Conservation (phyloP, 2,797 vertebrate species). For the Lepilemur ruficaudatus region DNA sequence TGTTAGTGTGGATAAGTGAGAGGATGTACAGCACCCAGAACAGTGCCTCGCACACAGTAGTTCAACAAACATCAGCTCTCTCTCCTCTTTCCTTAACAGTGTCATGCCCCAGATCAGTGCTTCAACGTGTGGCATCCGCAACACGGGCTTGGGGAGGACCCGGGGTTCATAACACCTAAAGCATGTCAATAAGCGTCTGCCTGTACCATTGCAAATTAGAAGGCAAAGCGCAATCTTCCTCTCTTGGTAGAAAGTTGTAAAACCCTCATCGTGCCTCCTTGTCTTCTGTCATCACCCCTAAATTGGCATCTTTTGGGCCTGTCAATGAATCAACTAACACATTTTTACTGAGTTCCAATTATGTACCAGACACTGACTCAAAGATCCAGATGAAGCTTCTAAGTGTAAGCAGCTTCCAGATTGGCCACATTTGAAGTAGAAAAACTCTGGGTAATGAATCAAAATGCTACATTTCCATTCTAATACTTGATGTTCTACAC, state of each 20-base stretch:
- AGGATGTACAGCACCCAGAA: neutral
- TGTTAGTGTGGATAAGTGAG: neutral
- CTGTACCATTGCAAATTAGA: neutral
- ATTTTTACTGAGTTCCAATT: neutral
- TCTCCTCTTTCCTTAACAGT: neutral
- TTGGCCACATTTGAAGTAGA: neutral
- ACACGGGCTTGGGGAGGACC: neutral
- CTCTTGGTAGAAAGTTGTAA: neutral
- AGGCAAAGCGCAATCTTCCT: neutral
- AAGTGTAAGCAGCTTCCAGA: neutral
- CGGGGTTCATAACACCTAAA: neutral
- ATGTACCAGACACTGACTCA: neutral
- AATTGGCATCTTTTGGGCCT: neutral
- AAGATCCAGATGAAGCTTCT: neutral
- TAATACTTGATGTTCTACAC: neutral
- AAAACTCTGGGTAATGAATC: neutral
- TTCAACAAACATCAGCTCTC: neutral
- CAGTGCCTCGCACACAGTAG: neutral
- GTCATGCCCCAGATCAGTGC: neutral
- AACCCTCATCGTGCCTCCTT: neutral
- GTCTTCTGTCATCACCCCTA: neutral
- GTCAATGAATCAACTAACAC: neutral
- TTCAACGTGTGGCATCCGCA: neutral
- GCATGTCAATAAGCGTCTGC: neutral
- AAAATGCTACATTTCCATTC: constrained; percentile 1